A percentile compares a stretch with the other conserved stretches of the same genome.
Evolutionary conservation across 2,797 vertebrate species (phyloP).

Genomic region (Chaetophractus vellerosus): DNA sequence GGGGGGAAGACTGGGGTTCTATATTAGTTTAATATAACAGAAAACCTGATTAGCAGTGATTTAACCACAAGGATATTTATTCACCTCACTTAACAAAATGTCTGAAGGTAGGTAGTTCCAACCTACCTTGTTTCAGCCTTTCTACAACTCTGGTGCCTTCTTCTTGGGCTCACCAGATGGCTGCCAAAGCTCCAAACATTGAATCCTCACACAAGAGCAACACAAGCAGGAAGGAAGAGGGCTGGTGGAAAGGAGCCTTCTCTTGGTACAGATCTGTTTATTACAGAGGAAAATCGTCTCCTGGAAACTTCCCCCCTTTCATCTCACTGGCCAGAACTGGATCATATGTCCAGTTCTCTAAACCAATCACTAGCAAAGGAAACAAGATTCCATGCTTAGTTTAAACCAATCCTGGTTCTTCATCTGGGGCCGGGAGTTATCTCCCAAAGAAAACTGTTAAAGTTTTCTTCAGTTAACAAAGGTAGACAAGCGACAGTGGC

Average conservation of each 20-base stretch:
- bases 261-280: neutral
- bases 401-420: neutral
- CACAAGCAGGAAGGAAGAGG: neutral
- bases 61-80: neutral
- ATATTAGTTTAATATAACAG: neutral
- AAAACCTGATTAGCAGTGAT: neutral
- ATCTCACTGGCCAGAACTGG: neutral
- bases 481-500: neutral
- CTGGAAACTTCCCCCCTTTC: neutral
- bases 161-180: neutral
- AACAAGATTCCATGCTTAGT: neutral
- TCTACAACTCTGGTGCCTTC: neutral
- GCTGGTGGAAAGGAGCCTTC: neutral
- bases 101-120: neutral
- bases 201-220: neutral
- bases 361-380: neutral
- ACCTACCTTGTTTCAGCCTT: neutral
- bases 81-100: neutral
- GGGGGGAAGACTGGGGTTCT: neutral
- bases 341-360: neutral
- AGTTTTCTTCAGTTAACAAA: neutral
- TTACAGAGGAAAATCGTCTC: neutral
- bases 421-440: neutral
- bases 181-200: neutral
- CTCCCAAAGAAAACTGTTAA: neutral